These are phyloP conservation scores for Plemyria rubiginata DNA, from an alignment of 2,888 invertebrate species.

Conservation along the genomic window DNA sequence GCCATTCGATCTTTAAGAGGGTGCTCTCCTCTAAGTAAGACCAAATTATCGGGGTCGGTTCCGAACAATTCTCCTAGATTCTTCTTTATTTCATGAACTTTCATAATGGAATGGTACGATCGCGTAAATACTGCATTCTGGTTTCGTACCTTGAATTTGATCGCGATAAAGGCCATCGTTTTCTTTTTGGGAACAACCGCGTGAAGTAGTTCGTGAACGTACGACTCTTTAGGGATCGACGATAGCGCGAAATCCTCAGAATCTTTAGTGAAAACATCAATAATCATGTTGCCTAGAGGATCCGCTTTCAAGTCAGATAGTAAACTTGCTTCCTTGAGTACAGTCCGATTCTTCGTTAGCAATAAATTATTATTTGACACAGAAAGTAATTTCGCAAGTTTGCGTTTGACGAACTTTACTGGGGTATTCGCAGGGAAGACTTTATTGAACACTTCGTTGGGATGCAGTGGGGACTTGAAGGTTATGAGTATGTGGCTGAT, in stretches of 20 bases:
- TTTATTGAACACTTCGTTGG: slow-evolving; percentile 71
- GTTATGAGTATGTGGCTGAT: slow-evolving; percentile 72
- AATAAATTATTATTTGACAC: slow-evolving; percentile 70
- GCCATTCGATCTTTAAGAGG: slow-evolving; percentile 73
- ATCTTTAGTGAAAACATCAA: slow-evolving; percentile 78
- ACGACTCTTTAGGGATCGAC: slow-evolving; percentile 73
- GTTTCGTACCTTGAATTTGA: slow-evolving; percentile 73
- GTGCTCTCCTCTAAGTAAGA: slow-evolving; percentile 75
- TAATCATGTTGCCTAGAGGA: slow-evolving; percentile 64
- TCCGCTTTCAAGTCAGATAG: slow-evolving; percentile 73
- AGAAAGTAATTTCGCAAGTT: slow-evolving; percentile 72
- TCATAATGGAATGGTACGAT: slow-evolving; percentile 80
- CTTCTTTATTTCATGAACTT: slow-evolving; percentile 85
- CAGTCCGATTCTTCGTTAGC: slow-evolving; percentile 71
- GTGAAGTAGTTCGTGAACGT: slow-evolving; percentile 72
- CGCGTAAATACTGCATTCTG: slow-evolving; percentile 79
- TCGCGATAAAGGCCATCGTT: slow-evolving; percentile 74
- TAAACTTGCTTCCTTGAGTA: slow-evolving; percentile 70
- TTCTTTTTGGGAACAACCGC: slow-evolving; percentile 72
- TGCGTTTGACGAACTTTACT: slow-evolving; percentile 73
- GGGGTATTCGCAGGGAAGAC: slow-evolving; percentile 76
- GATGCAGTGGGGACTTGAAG: slow-evolving; percentile 71
- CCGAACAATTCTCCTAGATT: slow-evolving; percentile 85
- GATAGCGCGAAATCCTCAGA: slow-evolving; percentile 71
- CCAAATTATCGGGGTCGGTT: slow-evolving; percentile 77